Percentiles rank a stretch among this genome's conserved stretches.
phyloP scores from a whole-genome alignment of 2,113 vertebrate species.

The Gymnarchus niloticus region DNA sequence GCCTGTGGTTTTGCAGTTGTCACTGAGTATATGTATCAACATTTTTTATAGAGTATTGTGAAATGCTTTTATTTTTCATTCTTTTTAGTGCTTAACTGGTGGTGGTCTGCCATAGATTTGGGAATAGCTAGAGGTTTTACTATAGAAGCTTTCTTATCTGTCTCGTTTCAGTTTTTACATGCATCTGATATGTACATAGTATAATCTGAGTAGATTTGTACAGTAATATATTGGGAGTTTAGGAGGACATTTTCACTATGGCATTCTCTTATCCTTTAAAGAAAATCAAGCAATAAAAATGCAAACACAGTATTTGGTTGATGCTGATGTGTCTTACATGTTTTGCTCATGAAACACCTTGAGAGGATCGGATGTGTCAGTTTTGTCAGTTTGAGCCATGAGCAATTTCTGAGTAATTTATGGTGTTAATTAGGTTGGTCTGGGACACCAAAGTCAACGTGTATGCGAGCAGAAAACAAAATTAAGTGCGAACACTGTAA shows the following conservation, averaged over 20 bases:
- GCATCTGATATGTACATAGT: constrained; percentile 51
- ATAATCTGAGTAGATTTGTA: constrained; percentile 53
- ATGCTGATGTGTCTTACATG: no score
- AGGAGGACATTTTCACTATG: constrained; percentile 30
- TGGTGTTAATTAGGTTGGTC: background rate
- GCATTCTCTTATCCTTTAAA: constrained; percentile 21
- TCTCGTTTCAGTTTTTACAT: constrained; percentile 24
- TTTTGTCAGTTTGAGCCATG: background rate
- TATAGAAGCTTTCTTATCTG: constrained; percentile 27
- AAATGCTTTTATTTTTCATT: background rate
- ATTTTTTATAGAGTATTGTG: constrained; percentile 24
- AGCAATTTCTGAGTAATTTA: background rate
- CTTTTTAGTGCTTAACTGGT: background rate
- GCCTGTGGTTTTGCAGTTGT: constrained; percentile 44
- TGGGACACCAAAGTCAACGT: background rate
- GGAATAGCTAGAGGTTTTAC: constrained; percentile 35
- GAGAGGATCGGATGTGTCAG: background rate
- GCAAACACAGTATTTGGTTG: background rate
- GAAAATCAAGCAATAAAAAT: constrained; percentile 24
- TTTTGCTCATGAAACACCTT: background rate
- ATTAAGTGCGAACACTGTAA: background rate
- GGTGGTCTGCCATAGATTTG: constrained; percentile 38
- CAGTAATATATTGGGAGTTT: constrained; percentile 63
- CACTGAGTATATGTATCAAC: constrained; percentile 19
- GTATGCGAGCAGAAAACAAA: background rate